Evolutionary conservation across 2,797 vertebrate species (phyloP).

Genomic region (Thalassophryne amazonica): DNA sequence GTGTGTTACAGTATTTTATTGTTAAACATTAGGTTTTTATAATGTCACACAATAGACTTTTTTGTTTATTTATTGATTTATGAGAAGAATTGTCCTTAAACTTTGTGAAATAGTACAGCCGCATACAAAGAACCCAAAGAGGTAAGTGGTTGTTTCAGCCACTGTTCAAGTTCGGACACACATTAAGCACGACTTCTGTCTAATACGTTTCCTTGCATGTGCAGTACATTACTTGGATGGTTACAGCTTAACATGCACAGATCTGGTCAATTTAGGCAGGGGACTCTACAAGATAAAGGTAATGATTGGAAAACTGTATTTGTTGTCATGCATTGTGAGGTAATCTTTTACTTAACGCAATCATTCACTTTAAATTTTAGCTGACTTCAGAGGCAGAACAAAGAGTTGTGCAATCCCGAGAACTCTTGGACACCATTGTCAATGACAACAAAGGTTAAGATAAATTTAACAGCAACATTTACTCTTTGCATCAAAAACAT

Average conservation of each 20-base stretch:
- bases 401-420: conserved; percentile 85
- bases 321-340: background rate
- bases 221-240: conserved; percentile 90
- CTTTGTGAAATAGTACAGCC: conserved; percentile 81
- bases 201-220: conserved; percentile 37
- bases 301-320: conserved; percentile 38
- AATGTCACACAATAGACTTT: background rate
- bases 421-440: conserved; percentile 92
- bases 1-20: background rate
- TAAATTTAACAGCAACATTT: background rate
- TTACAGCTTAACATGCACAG: conserved; percentile 86
- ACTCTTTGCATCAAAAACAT: background rate
- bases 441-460: conserved; percentile 87
- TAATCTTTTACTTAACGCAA: conserved; percentile 34
- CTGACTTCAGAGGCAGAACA: conserved; percentile 83
- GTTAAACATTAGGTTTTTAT: background rate
- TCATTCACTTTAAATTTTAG: conserved; percentile 65
- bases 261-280: conserved; percentile 89
- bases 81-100: conserved; percentile 55
- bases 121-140: conserved; percentile 87
- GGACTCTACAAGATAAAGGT: conserved; percentile 96
- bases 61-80: background rate
- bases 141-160: conserved; percentile 65
- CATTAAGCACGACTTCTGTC: background rate
- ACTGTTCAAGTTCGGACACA: background rate